Evolutionary conservation across 2,113 vertebrate species (phyloP).

Genomic region (Plecturocebus donacophilus): DNA sequence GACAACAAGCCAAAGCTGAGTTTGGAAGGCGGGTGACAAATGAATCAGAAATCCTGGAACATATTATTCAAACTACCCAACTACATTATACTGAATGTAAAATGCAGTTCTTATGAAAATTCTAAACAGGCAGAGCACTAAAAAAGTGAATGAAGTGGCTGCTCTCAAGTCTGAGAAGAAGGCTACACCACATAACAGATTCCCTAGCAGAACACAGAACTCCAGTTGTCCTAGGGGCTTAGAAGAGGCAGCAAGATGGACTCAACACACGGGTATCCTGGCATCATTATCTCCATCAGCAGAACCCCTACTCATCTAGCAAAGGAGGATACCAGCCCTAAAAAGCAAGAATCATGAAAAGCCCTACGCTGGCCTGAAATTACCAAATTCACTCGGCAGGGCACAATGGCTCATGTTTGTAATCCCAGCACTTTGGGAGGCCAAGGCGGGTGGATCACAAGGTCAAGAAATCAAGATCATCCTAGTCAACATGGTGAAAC

Average conservation of each 20-base stretch:
- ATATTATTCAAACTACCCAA: neutral
- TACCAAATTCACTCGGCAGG: neutral
- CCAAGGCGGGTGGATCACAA: no score
- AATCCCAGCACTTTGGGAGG: no score
- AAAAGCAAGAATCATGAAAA: neutral
- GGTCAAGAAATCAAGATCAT: no score
- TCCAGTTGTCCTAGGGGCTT: fast-evolving
- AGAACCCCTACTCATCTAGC: neutral
- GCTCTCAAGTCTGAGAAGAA: neutral
- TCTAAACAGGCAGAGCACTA: neutral
- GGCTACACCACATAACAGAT: fast-evolving
- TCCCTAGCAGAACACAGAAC: neutral
- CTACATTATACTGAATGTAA: neutral
- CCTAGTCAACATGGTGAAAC: no score
- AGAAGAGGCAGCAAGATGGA: fast-evolving
- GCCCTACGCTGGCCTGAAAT: neutral
- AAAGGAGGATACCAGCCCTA: neutral
- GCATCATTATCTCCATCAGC: neutral
- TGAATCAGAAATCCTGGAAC: neutral
- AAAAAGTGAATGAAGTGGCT: neutral
- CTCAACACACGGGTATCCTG: fast-evolving
- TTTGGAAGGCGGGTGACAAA: neutral
- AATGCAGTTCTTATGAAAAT: neutral
- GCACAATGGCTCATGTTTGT: no score
- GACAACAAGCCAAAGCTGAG: neutral